These are phyloP conservation scores for Himalopsyche kuldschensis DNA, from an alignment of 2,888 invertebrate genomes.

Conservation along the genomic window DNA sequence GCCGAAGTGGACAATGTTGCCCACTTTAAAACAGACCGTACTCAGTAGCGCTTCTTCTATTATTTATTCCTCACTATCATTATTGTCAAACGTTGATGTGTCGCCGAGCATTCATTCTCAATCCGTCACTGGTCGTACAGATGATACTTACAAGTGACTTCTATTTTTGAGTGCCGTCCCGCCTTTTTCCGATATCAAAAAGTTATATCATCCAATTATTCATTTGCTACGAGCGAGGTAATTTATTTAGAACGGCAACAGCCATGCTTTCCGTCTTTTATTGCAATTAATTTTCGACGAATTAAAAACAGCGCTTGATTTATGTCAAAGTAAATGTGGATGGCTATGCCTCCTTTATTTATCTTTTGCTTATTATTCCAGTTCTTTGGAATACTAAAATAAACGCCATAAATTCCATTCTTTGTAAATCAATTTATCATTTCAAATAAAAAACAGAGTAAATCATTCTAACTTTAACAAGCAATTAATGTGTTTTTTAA, in stretches of 20 bases:
- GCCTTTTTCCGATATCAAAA: not conserved
- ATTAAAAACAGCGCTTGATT: not conserved
- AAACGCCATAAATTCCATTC: not conserved
- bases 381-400: not conserved
- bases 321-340: not conserved
- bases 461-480: not conserved
- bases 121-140: not conserved
- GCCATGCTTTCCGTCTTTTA: not conserved
- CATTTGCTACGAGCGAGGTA: not conserved
- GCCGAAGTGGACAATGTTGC: too few species aligned
- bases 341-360: not conserved
- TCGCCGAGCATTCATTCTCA: not conserved
- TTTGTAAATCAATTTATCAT: not conserved
- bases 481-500: too few species aligned
- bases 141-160: not conserved
- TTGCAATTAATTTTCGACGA: slow-evolving; percentile 1
- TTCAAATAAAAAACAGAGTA: not conserved
- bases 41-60: too few species aligned
- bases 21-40: too few species aligned
- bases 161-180: not conserved
- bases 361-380: not conserved
- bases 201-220: slow-evolving; percentile 1
- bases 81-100: not conserved
- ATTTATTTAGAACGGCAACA: not conserved
- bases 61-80: too few species aligned